Conservation (phyloP, 2,797 vertebrate genomes). For the Mergus octosetaceus region DNA sequence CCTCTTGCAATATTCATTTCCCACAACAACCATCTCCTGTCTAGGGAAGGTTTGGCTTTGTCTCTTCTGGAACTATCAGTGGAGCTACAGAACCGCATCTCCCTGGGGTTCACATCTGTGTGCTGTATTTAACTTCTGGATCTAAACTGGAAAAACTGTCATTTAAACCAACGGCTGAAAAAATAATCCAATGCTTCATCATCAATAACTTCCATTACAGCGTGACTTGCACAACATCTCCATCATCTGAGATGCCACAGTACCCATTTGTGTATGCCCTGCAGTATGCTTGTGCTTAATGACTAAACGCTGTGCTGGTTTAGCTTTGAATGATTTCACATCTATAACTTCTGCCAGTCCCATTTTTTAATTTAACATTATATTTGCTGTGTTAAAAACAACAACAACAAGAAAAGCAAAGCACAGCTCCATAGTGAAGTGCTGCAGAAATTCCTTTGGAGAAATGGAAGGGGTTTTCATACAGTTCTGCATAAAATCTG, state of each 20-base stretch:
- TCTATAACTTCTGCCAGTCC: background rate
- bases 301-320: background rate
- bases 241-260: background rate
- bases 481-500: conserved; percentile 17
- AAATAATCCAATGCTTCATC: background rate
- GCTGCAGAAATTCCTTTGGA: background rate
- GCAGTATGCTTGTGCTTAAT: background rate
- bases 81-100: background rate
- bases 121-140: background rate
- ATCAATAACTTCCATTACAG: background rate
- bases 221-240: background rate
- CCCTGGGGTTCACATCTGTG: background rate
- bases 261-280: background rate
- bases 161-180: background rate
- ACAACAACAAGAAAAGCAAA: background rate
- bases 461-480: background rate
- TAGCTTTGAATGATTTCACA: conserved; percentile 33
- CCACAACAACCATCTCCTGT: background rate
- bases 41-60: conserved; percentile 1
- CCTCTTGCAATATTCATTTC: conserved; percentile 3
- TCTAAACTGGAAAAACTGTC: background rate
- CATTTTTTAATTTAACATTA: conserved; percentile 20
- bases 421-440: background rate
- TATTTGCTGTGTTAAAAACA: background rate
- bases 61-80: background rate